Conservation (phyloP, 64 coral and sea anemone species). For the Pocillopora verrucosa region DNA sequence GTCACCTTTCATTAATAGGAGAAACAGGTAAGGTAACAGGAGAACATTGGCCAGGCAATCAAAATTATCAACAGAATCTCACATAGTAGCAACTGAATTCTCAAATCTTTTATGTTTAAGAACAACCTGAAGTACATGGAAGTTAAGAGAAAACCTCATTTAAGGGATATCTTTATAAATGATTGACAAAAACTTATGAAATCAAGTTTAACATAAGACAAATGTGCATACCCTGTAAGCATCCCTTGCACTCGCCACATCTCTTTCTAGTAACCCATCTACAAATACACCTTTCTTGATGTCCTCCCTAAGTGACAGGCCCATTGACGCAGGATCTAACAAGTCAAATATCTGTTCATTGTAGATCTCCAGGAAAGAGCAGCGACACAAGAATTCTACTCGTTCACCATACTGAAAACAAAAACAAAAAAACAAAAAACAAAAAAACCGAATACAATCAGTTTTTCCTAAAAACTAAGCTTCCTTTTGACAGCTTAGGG, state of each 20-base stretch:
- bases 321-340: constrained; percentile 91
- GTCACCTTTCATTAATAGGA: neutral
- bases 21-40: neutral
- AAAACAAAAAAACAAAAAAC: neutral
- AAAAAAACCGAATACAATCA: neutral
- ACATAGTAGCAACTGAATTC: no score
- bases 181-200: no score
- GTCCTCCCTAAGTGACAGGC: constrained; percentile 87
- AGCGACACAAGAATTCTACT: constrained; percentile 92
- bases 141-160: no score
- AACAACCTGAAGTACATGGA: no score
- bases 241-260: constrained; percentile 95
- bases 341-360: constrained; percentile 99
- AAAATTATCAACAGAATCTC: no score
- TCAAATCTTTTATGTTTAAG: no score
- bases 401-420: constrained; percentile 86
- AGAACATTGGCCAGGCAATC: neutral
- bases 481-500: no score
- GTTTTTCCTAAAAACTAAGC: neutral
- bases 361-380: constrained; percentile 97
- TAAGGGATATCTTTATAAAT: no score
- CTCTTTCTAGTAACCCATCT: constrained; percentile 82
- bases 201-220: no score
- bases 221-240: constrained; percentile 65
- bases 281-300: constrained; percentile 97